These are phyloP conservation scores for Laothoe populi DNA, from an alignment of 2,888 invertebrate species.

Conservation along the genomic window DNA sequence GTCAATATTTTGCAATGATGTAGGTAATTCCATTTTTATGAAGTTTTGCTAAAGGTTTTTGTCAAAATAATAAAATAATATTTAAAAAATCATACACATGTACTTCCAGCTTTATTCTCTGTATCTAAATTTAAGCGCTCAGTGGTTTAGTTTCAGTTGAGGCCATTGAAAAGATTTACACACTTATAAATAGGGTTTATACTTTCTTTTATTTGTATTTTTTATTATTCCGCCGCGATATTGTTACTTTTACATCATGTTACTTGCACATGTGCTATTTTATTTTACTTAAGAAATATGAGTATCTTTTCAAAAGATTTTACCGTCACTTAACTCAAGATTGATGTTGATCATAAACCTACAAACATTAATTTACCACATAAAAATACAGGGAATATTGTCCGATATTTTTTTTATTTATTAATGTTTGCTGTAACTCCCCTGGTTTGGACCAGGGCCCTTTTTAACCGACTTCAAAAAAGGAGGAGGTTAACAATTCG, in stretches of 20 bases:
- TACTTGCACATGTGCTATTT: not conserved
- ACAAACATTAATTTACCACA: not conserved
- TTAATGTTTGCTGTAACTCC: too few species aligned
- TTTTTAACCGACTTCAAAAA: too few species aligned
- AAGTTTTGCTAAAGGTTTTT: too few species aligned
- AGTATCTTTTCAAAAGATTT: not conserved
- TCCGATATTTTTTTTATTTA: too few species aligned
- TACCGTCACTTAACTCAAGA: not conserved
- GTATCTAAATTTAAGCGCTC: slow-evolving; percentile 19
- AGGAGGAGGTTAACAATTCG: too few species aligned
- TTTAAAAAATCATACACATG: slow-evolving; percentile 2
- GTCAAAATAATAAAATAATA: not conserved
- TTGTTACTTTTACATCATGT: slow-evolving; percentile 3
- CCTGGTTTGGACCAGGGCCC: too few species aligned
- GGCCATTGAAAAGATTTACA: slow-evolving; percentile 26
- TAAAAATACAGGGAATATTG: not conserved
- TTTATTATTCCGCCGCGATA: not conserved
- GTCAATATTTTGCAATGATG: too few species aligned
- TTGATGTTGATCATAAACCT: not conserved
- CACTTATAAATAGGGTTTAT: slow-evolving; percentile 25
- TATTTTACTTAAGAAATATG: not conserved
- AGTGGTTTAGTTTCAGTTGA: slow-evolving; percentile 18
- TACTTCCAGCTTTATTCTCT: slow-evolving; percentile 13
- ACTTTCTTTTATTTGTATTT: slow-evolving; percentile 20
- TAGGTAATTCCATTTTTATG: too few species aligned